Conservation (phyloP, 1,140 invertebrate species). For the Drosophila pectinifera region DNA sequence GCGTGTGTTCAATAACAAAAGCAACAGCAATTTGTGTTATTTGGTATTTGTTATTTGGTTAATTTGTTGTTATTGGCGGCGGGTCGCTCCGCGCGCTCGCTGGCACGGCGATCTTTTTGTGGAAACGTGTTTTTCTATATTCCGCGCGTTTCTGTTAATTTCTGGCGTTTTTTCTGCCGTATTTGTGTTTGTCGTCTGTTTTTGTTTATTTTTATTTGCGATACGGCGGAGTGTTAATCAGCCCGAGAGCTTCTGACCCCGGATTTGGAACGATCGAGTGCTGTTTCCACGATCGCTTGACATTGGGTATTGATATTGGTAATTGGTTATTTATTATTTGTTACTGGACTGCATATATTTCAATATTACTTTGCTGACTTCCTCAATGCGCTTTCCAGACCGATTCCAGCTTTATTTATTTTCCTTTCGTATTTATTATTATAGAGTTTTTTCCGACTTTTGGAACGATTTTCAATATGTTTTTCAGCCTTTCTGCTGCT, state of each 20-base stretch:
- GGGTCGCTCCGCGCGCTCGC: background rate
- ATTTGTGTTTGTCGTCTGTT: conserved; percentile 49
- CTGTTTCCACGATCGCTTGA: conserved; percentile 58
- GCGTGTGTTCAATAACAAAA: conserved; percentile 41
- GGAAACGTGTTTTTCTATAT: conserved; percentile 75
- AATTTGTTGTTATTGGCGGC: conserved; percentile 44
- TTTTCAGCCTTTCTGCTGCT: conserved; percentile 6
- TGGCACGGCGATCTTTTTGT: conserved; percentile 30
- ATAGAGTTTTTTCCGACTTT: background rate
- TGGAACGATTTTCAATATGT: background rate
- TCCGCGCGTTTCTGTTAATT: conserved; percentile 56
- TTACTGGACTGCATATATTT: conserved; percentile 7
- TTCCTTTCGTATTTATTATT: conserved; percentile 56
- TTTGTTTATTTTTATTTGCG: conserved; percentile 50
- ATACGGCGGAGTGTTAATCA: conserved; percentile 71
- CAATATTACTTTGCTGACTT: background rate
- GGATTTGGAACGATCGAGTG: conserved; percentile 61
- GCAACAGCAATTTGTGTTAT: conserved; percentile 64
- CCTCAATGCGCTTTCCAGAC: conserved; percentile 1
- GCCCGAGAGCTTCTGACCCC: conserved; percentile 68
- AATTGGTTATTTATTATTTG: conserved; percentile 9
- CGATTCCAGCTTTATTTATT: conserved; percentile 39
- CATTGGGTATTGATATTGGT: conserved; percentile 60
- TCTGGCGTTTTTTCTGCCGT: conserved; percentile 21
- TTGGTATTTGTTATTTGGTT: conserved; percentile 64